Percentiles rank a stretch among this genome's conserved stretches.
These are phyloP conservation scores for Crocidura indochinensis DNA, from an alignment of 2,797 vertebrate genomes.

Conservation along the genomic window DNA sequence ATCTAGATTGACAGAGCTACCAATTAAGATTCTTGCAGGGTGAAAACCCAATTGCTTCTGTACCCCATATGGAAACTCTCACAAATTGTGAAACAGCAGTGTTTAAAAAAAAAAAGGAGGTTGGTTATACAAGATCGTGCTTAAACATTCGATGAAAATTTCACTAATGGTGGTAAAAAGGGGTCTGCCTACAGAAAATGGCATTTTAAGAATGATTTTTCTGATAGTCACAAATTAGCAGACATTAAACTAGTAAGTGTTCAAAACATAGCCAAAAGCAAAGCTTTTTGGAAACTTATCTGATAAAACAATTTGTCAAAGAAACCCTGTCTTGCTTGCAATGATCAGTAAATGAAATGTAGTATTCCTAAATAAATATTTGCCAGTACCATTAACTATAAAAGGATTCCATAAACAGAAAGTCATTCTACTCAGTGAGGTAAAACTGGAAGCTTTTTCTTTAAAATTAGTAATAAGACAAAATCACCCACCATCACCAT, in stretches of 20 bases:
- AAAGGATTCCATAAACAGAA: background rate
- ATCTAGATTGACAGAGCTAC: background rate
- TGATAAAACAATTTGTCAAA: too few species aligned
- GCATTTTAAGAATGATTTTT: background rate
- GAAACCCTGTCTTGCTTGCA: too few species aligned
- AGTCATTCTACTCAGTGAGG: background rate
- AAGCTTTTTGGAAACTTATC: background rate
- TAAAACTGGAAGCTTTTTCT: too few species aligned
- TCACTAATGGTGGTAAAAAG: slow-evolving; percentile 1
- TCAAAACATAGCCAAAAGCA: slow-evolving; percentile 2
- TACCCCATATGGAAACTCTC: slow-evolving; percentile 29
- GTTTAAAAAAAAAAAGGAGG: slow-evolving; percentile 63
- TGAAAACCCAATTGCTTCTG: slow-evolving; percentile 51
- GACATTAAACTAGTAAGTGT: slow-evolving; percentile 15
- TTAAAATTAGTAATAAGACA: too few species aligned
- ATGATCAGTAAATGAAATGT: too few species aligned
- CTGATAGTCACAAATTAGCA: slow-evolving; percentile 4
- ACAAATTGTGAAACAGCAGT: slow-evolving; percentile 48
- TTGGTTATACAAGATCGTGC: background rate
- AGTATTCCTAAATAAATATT: background rate
- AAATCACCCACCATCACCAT: too few species aligned
- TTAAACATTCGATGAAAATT: slow-evolving; percentile 39
- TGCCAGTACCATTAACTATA: slow-evolving; percentile 6
- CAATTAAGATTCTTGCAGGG: slow-evolving; percentile 17
- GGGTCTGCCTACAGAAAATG: too few species aligned